Evolutionary conservation across 2,888 invertebrate species (phyloP), one percentile per base, ranked within the genome.

Genomic region (Platycheirus albimanus): DNA sequence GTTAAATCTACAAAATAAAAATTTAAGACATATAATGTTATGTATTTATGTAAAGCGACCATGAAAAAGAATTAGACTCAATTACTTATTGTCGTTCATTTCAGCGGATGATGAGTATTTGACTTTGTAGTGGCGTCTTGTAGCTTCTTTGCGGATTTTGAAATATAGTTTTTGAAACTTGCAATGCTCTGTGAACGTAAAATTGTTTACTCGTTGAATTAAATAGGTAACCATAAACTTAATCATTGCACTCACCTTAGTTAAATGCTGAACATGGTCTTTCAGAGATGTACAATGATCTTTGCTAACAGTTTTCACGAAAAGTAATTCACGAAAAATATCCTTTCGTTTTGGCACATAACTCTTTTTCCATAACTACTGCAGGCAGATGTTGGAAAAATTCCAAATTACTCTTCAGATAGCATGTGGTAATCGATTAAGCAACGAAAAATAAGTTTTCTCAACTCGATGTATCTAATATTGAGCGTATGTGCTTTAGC

Each of bases 271-370:
- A 69, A 97, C 94, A 90, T 99, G 98, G 90, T 97, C 97, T 87
- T 97, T 96, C 66, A 99, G 91, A 5, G 98, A 97, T 86, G 94
- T 94, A 86, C 95, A 94, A 91, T 99, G 99, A 90, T 98, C 97
- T 81, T 95, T 95, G 80, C 97, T 95, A 7, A 96, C 95, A 96
- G 93, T 15, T 17, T 13, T 24, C 7, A 2, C n/a, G n/a, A 28
- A 33, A 19, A 19, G 0, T 17, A 13, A n/a, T 0, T 1, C 0
- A 33, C n/a, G 15, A 19, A 41, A 11, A 8, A 17, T 4, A 43
- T 8, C 17, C 2, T 43, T 15, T 41, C 41, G 8, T 49, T 49
- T 51, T 15, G 10, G 15, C 30, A 15, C 7, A 11, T 6, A 13
- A 8, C 10, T 28, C 13, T 3, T 51, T 49, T 28, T 99, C 99